Base-by-base conservation (phyloP, 2,888 invertebrate genomes). In the Crocallis elinguaria region DNA sequence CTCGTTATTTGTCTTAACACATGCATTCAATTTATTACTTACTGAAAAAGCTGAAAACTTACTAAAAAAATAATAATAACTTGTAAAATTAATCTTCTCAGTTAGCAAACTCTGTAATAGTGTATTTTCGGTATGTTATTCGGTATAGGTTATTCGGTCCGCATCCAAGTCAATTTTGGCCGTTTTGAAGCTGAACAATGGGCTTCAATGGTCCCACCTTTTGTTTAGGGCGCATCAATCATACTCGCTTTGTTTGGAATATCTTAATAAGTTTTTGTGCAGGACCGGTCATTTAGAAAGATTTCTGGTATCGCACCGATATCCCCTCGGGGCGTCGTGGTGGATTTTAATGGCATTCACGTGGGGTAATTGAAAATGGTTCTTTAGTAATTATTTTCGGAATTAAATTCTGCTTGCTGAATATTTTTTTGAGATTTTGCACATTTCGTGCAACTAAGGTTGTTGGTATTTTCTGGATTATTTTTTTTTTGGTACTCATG, bases 261-360 rank as follows among this genome's bases (percentile, higher is more conserved):
- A 86, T 89, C 89, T 89, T 90, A 89, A 89, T 89, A 90, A 86
- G 78, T 86, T 88, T 86, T 89, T 90, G 82, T 88, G 75, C 71
- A 69, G 77, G 80, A 76, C 78, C 86, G 88, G 87, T 88, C 88
- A 86, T 84, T 88, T 87, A 84, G 88, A 88, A 88, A 86, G 85
- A 89, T 87, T 79, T 80, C 74, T 72, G 73, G 75, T 77, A 79
- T 79, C 78, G 72, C 66, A 66, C 66, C 66, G 71, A 67, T 70
- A 73, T 69, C 70, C 71, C 72, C 72, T 58, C 64, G 64, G 72
- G 73, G 59, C 29, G 66, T 62, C 61, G 69, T 60, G 66, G 64
- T 73, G 75, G 82, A 82, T 86, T 80, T 79, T 79, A 82, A 86
- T 85, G 66, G 64, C 71, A 63, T 67, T 71, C 67, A 68, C 56